Conservation (phyloP, 2,888 invertebrate genomes). For the Clepsis dumicolana region DNA sequence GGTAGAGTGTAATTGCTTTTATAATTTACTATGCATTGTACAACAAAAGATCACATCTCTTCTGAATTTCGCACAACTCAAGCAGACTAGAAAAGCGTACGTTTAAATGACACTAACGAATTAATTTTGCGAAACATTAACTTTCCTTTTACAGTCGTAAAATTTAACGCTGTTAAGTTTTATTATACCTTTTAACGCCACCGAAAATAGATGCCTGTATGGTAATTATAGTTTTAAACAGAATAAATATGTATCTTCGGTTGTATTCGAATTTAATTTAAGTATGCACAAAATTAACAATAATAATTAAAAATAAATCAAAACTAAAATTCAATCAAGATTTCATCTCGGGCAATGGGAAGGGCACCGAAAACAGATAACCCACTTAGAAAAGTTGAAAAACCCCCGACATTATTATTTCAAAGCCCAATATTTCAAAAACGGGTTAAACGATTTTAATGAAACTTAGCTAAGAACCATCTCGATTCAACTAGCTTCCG, state of each 20-base stretch:
- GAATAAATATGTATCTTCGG: background rate
- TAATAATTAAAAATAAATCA: no score
- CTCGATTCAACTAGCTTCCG: no score
- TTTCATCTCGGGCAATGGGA: no score
- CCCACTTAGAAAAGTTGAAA: no score
- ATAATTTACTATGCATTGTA: slow-evolving; percentile 24
- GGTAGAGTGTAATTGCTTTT: slow-evolving; percentile 16
- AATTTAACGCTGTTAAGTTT: slow-evolving; percentile 25
- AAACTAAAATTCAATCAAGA: no score
- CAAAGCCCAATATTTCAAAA: no score
- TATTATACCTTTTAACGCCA: slow-evolving; percentile 13
- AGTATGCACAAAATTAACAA: no score
- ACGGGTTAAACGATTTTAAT: no score
- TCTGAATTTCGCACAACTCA: slow-evolving; percentile 15
- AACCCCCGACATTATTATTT: no score
- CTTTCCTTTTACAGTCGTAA: slow-evolving; percentile 11
- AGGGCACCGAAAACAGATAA: no score
- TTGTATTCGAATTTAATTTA: background rate
- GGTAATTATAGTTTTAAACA: background rate
- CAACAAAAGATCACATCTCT: slow-evolving; percentile 11
- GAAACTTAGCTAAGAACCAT: no score
- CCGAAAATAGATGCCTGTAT: background rate
- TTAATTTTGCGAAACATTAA: slow-evolving; percentile 16
- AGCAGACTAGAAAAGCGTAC: slow-evolving; percentile 24
- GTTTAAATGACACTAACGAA: slow-evolving; percentile 12